Conservation (phyloP, 2,113 vertebrate species). For the Platichthys flesus region DNA sequence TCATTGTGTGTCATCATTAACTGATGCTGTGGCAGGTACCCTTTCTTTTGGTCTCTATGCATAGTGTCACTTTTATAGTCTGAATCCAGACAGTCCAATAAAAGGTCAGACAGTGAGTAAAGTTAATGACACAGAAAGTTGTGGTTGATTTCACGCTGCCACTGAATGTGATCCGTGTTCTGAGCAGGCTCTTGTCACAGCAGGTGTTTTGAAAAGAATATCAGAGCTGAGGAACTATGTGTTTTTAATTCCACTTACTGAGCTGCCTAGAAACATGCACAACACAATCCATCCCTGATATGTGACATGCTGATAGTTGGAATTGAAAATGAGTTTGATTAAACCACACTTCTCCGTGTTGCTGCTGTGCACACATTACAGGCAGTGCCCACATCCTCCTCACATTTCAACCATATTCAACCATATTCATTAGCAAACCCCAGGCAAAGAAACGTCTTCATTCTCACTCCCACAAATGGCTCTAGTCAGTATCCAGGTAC, state of each 20-base stretch:
- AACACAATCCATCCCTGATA: too few species aligned
- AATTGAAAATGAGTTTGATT: too few species aligned
- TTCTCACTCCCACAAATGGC: neutral
- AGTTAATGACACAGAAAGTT: neutral
- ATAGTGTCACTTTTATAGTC: neutral
- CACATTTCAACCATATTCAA: neutral
- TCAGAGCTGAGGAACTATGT: too few species aligned
- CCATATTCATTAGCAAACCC: neutral
- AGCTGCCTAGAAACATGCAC: too few species aligned
- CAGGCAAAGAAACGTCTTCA: neutral
- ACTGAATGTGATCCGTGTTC: neutral
- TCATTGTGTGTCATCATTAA: neutral
- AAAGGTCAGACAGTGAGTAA: constrained; percentile 1
- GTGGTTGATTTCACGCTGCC: neutral
- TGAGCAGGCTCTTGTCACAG: too few species aligned
- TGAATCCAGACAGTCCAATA: neutral
- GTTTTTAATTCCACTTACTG: too few species aligned
- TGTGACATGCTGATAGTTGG: too few species aligned
- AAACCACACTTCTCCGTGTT: too few species aligned
- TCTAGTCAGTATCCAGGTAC: neutral
- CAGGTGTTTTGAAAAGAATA: too few species aligned
- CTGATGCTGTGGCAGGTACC: too few species aligned
- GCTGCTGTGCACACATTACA: too few species aligned
- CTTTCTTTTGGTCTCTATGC: neutral
- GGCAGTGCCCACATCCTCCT: too few species aligned